These are phyloP conservation scores for Pachycephala philippinensis DNA, from an alignment of 2,113 vertebrate species.

Conservation along the genomic window DNA sequence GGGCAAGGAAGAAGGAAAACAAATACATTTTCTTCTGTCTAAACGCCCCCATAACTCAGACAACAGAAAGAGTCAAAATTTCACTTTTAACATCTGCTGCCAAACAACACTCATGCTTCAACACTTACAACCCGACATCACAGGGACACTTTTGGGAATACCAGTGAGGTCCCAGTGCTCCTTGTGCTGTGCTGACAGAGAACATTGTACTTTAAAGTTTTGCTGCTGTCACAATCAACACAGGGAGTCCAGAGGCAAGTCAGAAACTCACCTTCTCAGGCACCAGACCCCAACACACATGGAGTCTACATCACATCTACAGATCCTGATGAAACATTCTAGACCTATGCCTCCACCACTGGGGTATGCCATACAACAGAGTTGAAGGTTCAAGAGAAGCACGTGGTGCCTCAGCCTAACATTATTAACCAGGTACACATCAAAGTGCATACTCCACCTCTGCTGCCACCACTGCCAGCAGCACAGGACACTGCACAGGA, in stretches of 20 bases:
- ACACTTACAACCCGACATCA: neutral
- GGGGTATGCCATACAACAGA: neutral
- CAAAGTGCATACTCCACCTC: neutral
- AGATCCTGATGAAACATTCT: neutral
- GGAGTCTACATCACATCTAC: neutral
- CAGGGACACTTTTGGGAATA: neutral
- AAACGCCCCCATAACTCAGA: neutral
- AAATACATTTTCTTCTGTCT: neutral
- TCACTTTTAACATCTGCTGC: neutral
- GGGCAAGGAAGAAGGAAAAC: neutral
- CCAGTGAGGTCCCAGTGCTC: neutral
- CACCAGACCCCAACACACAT: neutral
- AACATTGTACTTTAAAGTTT: neutral
- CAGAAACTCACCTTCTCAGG: neutral
- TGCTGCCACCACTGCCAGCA: neutral
- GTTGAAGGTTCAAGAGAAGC: neutral
- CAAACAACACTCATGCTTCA: neutral
- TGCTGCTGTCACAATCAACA: neutral
- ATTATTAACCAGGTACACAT: neutral
- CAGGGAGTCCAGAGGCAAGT: accelerated
- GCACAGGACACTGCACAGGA: neutral
- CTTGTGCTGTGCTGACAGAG: neutral
- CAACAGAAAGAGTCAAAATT: neutral
- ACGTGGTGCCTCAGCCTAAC: neutral
- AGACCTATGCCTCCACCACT: neutral